These are phyloP conservation scores for Popillia japonica DNA, from an alignment of 1,140 invertebrate species.

Conservation along the genomic window DNA sequence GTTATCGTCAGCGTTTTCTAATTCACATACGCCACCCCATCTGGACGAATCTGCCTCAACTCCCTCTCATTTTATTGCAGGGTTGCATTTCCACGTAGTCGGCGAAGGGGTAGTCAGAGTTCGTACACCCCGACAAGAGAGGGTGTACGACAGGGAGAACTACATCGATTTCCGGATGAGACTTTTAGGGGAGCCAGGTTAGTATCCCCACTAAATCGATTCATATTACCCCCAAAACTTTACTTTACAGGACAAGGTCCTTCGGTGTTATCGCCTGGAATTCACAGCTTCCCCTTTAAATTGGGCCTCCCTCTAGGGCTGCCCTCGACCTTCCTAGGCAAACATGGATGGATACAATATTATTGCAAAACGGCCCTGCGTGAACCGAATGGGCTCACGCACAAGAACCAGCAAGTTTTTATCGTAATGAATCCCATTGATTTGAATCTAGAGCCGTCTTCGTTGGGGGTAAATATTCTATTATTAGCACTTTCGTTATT, in stretches of 20 bases:
- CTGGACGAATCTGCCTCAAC: too few relatives aligned
- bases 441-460: conserved; percentile 88
- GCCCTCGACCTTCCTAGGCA: conserved; percentile 92
- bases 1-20: too few relatives aligned
- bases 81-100: conserved; percentile 92
- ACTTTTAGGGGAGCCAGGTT: conserved; percentile 83
- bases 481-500: conserved; percentile 18
- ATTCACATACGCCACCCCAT: too few relatives aligned
- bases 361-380: conserved; percentile 90
- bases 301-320: conserved; percentile 87
- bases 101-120: conserved; percentile 90
- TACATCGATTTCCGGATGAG: conserved; percentile 96
- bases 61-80: too few relatives aligned
- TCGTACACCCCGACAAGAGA: conserved; percentile 79
- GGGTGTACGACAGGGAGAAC: conserved; percentile 89
- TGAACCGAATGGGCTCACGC: conserved; percentile 88
- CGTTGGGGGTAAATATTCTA: conserved; percentile 79
- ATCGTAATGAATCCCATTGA: conserved; percentile 97
- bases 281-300: conserved; percentile 96
- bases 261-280: conserved; percentile 88
- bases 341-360: conserved; percentile 96
- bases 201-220: background rate
- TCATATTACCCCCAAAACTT: background rate
- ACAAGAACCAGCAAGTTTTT: conserved; percentile 96
- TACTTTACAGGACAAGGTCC: conserved; percentile 74